phyloP scores from a whole-genome alignment of 2,888 invertebrate genomes.

The Tridacna crocea region DNA sequence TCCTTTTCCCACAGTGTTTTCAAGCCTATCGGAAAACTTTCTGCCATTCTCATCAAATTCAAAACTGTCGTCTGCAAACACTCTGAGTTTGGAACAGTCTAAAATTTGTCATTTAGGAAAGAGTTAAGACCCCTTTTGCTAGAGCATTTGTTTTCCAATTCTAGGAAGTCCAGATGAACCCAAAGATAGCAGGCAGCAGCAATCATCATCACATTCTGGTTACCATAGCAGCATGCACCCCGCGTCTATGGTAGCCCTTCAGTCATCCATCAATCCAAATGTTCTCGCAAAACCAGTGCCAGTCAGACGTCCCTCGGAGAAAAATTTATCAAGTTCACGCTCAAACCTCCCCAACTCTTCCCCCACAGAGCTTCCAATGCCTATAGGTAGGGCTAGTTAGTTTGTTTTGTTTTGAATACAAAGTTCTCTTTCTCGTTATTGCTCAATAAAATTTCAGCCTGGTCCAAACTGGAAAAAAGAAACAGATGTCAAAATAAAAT shows the following conservation, averaged over 20 bases:
- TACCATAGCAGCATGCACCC: conserved; percentile 64
- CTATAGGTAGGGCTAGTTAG: conserved; percentile 9
- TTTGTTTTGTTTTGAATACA: too few relatives aligned
- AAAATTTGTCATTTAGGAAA: too few relatives aligned
- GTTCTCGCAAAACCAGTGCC: conserved; percentile 73
- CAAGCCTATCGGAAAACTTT: too few relatives aligned
- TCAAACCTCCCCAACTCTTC: conserved; percentile 34
- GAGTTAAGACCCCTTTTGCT: too few relatives aligned
- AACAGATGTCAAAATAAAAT: too few relatives aligned
- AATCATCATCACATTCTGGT: conserved; percentile 21
- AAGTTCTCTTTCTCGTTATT: too few relatives aligned
- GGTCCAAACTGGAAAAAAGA: too few relatives aligned
- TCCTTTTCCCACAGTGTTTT: too few relatives aligned
- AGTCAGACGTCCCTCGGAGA: conserved; percentile 72
- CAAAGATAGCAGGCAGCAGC: conserved; percentile 50
- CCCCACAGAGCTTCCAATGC: conserved; percentile 15
- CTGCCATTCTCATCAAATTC: too few relatives aligned
- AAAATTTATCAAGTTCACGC: conserved; percentile 48
- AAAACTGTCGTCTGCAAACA: too few relatives aligned
- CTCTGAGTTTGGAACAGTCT: too few relatives aligned
- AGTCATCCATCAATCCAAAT: conserved; percentile 63
- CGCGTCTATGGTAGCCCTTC: conserved; percentile 59
- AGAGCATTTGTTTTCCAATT: neutral
- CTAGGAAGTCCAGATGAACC: conserved; percentile 70
- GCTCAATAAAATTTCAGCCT: too few relatives aligned